Percentiles rank a stretch among this genome's conserved stretches.
Evolutionary conservation across 2,113 vertebrate genomes (phyloP).

Genomic region (Mesoclemmys tuberculata): DNA sequence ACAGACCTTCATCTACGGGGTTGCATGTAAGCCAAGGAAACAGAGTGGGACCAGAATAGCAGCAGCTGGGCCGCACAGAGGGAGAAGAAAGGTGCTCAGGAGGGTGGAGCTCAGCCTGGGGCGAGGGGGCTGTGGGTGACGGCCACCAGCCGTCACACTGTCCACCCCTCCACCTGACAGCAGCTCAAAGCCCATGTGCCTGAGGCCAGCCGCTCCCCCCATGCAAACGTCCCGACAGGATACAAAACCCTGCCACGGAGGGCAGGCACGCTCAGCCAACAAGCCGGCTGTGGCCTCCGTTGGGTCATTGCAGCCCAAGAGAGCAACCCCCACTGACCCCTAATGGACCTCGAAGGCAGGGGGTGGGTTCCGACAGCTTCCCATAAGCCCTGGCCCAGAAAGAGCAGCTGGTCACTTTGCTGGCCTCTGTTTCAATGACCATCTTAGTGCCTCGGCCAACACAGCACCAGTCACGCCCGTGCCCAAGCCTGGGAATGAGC

Average conservation of each 20-base stretch:
- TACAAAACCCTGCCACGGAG: neutral
- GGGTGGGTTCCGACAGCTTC: neutral
- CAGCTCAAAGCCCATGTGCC: neutral
- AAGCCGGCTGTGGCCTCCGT: neutral
- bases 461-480: too few relatives aligned
- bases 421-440: too few relatives aligned
- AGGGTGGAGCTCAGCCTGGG: neutral
- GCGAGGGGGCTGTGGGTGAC: neutral
- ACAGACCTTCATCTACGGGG: neutral
- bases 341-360: too few relatives aligned
- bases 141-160: neutral
- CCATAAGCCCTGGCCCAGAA: neutral
- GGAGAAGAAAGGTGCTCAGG: neutral
- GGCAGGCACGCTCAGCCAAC: neutral
- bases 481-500: neutral
- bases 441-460: too few relatives aligned
- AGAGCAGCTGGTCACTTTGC: neutral
- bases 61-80: neutral
- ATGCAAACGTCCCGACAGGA: neutral
- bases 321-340: neutral
- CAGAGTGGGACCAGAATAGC: neutral
- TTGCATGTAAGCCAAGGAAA: neutral
- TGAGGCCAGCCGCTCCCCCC: neutral
- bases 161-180: neutral
- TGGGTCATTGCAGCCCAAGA: neutral